phyloP scores from a whole-genome alignment of 92 coral and sea anemone genomes.

The Siderastrea siderea region DNA sequence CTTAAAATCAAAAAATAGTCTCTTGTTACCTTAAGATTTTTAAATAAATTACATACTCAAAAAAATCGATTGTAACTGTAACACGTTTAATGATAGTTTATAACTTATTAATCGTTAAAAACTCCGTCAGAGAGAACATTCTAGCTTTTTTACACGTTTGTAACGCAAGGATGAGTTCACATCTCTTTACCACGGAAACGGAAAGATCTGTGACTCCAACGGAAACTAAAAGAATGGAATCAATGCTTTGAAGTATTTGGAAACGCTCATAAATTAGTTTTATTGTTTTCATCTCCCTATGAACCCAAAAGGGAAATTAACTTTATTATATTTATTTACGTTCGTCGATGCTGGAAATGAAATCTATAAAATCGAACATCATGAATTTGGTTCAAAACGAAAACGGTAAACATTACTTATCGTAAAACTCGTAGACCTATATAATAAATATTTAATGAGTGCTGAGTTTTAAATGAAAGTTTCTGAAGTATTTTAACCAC shows the following conservation, averaged over 20 bases:
- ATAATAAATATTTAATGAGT: conserved; percentile 38
- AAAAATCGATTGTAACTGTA: neutral
- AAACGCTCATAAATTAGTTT: conserved; percentile 9
- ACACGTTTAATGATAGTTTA: neutral
- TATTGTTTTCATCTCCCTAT: conserved; percentile 7
- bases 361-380: neutral
- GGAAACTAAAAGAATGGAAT: conserved; percentile 23
- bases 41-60: neutral
- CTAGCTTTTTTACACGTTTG: neutral
- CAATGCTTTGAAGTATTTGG: neutral
- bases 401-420: conserved; percentile 29
- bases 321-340: neutral
- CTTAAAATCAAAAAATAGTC: neutral
- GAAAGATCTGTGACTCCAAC: neutral
- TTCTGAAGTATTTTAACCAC: conserved; percentile 9
- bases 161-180: neutral
- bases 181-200: conserved; percentile 1
- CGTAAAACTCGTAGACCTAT: conserved; percentile 27
- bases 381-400: neutral
- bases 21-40: neutral
- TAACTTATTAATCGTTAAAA: neutral
- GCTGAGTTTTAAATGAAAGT: conserved; percentile 15
- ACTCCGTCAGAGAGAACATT: neutral
- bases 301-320: neutral
- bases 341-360: neutral